phyloP scores from a whole-genome alignment of 2,797 vertebrate genomes.

The Channallabes apus region DNA sequence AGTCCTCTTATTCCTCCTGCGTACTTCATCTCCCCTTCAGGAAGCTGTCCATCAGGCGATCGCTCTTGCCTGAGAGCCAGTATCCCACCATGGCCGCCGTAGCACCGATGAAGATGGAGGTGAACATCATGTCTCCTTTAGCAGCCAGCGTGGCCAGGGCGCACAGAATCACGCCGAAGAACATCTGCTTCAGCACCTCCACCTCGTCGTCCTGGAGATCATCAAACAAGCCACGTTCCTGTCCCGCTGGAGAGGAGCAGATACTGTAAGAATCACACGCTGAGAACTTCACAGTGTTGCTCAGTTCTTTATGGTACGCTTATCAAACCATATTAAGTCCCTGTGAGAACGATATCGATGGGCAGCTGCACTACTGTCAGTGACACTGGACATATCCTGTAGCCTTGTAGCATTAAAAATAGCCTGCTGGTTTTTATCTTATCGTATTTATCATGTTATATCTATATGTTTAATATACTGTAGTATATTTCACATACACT shows the following conservation, averaged over 20 bases:
- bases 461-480: too few species aligned
- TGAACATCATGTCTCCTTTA: constrained; percentile 95
- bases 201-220: constrained; percentile 92
- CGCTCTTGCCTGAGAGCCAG: constrained; percentile 90
- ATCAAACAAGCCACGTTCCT: constrained; percentile 85
- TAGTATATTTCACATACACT: too few species aligned
- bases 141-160: constrained; percentile 90
- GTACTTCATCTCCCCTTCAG: constrained; percentile 79
- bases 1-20: not conserved
- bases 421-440: not conserved
- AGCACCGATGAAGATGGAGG: constrained; percentile 90
- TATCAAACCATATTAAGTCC: too few species aligned
- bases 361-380: not conserved
- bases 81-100: constrained; percentile 90
- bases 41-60: constrained; percentile 81
- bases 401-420: not conserved
- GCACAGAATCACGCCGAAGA: constrained; percentile 90
- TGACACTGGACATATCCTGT: not conserved
- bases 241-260: constrained; percentile 65
- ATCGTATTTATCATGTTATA: too few species aligned
- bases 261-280: not conserved
- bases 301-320: not conserved
- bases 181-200: constrained; percentile 96
- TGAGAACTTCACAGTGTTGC: not conserved
- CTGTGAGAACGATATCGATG: not conserved